A percentile compares a stretch with the other conserved stretches of the same genome.
Evolutionary conservation across 2,113 vertebrate species (phyloP).

Genomic region (Illadopsis cleaveri): DNA sequence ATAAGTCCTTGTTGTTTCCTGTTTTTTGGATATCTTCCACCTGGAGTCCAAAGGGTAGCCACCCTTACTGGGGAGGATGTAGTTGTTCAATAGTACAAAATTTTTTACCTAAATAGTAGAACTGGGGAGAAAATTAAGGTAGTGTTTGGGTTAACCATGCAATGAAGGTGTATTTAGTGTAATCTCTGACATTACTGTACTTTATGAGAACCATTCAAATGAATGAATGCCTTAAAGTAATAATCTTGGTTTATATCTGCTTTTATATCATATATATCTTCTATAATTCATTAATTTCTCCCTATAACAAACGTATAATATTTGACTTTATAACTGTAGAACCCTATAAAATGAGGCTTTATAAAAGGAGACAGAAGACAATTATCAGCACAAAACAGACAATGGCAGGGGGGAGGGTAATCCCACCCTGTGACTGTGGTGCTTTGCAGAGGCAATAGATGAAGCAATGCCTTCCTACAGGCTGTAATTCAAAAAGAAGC

Average conservation of each 20-base stretch:
- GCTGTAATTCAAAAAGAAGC: background rate
- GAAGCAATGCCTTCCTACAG: background rate
- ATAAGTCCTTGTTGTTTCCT: background rate
- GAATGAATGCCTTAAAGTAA: background rate
- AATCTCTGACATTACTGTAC: background rate
- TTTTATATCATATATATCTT: background rate
- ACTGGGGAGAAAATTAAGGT: background rate
- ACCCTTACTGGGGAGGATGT: background rate
- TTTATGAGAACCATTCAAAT: background rate
- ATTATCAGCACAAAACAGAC: background rate
- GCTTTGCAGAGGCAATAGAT: background rate
- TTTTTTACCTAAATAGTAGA: background rate
- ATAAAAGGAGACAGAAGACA: background rate
- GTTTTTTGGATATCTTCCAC: background rate
- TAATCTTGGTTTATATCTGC: background rate
- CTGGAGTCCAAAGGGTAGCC: background rate
- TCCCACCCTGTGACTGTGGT: background rate
- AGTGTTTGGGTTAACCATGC: background rate
- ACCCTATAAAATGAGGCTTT: background rate
- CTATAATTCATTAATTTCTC: background rate
- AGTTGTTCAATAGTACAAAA: background rate
- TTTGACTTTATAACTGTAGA: background rate
- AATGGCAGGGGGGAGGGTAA: background rate
- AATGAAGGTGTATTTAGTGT: background rate
- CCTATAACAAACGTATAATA: background rate